A percentile compares a stretch with the other conserved stretches of the same genome.
Evolutionary conservation across 1,140 invertebrate genomes (phyloP).

Genomic region (Drosophila rufa): DNA sequence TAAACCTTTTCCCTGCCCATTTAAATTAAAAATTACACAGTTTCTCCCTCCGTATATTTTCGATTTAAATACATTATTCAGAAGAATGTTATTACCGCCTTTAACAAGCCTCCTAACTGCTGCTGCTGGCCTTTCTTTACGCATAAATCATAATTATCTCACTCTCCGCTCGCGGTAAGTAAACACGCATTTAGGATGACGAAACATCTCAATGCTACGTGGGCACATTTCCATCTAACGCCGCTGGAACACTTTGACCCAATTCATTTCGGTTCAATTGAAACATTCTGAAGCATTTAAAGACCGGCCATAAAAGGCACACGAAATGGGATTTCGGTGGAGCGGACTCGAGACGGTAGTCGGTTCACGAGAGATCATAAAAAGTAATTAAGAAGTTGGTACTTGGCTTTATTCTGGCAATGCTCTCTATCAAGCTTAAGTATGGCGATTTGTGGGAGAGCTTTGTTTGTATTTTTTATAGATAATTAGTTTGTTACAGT

Average conservation of each 20-base stretch:
- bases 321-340: constrained; percentile 40
- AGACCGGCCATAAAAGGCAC: constrained; percentile 53
- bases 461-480: no score
- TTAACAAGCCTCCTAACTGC: constrained; percentile 39
- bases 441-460: no score
- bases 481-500: no score
- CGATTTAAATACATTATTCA: constrained; percentile 34
- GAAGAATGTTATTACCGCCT: constrained; percentile 32
- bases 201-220: constrained; percentile 61
- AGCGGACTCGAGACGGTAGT: constrained; percentile 57
- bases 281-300: constrained; percentile 65
- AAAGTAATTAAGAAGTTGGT: constrained; percentile 74
- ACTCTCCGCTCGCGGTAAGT: constrained; percentile 18
- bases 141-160: constrained; percentile 58
- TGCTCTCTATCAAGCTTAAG: constrained; percentile 16
- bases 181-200: constrained; percentile 23
- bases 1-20: constrained; percentile 18
- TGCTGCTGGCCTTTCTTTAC: constrained; percentile 44
- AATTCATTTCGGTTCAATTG: constrained; percentile 61
- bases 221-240: constrained; percentile 55
- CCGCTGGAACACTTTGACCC: constrained; percentile 73
- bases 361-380: constrained; percentile 70
- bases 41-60: constrained; percentile 1
- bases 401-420: constrained; percentile 28
- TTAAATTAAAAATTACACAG: constrained; percentile 28